These are phyloP conservation scores for Clusia tigrina DNA, from an alignment of 2,888 invertebrate genomes.

Conservation along the genomic window DNA sequence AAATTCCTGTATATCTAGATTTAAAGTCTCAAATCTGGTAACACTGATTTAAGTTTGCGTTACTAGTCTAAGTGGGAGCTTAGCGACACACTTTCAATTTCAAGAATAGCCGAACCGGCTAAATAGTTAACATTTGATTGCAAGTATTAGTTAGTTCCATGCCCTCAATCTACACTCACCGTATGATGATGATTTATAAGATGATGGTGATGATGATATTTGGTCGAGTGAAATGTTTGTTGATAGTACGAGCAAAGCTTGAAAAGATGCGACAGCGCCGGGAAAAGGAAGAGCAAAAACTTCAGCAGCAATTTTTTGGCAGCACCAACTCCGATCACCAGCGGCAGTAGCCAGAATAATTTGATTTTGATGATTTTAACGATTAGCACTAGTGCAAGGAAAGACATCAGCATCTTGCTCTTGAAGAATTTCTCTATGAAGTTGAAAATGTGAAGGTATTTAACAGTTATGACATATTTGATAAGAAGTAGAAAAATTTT, in stretches of 20 bases:
- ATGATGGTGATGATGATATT: conserved; percentile 84
- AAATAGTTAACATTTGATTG: too few species aligned
- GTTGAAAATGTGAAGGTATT: too few species aligned
- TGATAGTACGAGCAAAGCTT: conserved; percentile 86
- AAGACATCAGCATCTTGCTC: conserved; percentile 77
- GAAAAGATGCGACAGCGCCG: conserved; percentile 82
- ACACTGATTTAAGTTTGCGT: too few species aligned
- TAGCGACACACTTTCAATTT: too few species aligned
- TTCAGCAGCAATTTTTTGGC: conserved; percentile 86
- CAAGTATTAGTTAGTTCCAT: too few species aligned
- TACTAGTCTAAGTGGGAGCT: too few species aligned
- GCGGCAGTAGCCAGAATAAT: conserved; percentile 79
- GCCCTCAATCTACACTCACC: too few species aligned
- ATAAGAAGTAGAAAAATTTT: too few species aligned
- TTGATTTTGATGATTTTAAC: conserved; percentile 83
- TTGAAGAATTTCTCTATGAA: conserved; percentile 79
- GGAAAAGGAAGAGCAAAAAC: conserved; percentile 81
- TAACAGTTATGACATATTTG: too few species aligned
- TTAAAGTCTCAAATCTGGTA: too few species aligned
- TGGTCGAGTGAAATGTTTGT: conserved; percentile 75
- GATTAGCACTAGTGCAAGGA: conserved; percentile 78
- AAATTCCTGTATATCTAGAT: too few species aligned
- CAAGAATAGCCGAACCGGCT: too few species aligned
- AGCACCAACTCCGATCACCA: conserved; percentile 80
- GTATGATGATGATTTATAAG: conserved; percentile 80